Base-by-base conservation (phyloP, 2,888 invertebrate species). In the Pachycephus smyrnensis region DNA sequence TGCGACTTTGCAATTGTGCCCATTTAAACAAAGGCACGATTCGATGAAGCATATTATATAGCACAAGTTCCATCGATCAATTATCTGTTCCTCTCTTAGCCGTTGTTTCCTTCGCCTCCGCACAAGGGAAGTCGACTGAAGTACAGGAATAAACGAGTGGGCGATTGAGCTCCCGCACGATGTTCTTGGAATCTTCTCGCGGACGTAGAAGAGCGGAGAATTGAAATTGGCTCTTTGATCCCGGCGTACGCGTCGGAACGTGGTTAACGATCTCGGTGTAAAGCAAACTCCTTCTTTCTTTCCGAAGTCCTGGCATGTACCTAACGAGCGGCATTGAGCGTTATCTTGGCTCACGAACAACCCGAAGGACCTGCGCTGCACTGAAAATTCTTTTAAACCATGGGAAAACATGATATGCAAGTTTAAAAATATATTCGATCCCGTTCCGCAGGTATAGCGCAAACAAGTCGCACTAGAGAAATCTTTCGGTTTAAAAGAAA, bases 401-500 rank as follows among this genome's bases (percentile, higher is more conserved):
- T 23, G 23, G 23, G 23, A 55, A 4, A 23, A 23, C 55, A 9
- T 55, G 6, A 55, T 23, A 0, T 23, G 40, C 6, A 23, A 55
- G 40, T 23, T 55, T 0, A 9, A 23, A 55, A 23, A 23, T 23
- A 23, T 55, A 0, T 23, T 2, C 23, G 37, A 37, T 4, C 1
- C 12, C 37, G 37, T 40, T 4, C 0, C 1, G 37, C 37, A 15
- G 37, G 4, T 15, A 6, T 0, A 40, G 40, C 6, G 4, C 15
- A 9, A 0, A 23, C 6, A 6, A 40, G 40, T 40, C 40, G 9
- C 40, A 6, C 40, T 15, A 2, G 40, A 55, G 2, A 23, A 55
- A 55, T 75, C 68, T 30, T 73, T 75, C 74, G 37, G 75, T 37
- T 76, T 69, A 55, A 77, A 77, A 32, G 68, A 76, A 32, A 55